Conservation (phyloP, 2,888 invertebrate genomes). For the Celastrina argiolus region DNA sequence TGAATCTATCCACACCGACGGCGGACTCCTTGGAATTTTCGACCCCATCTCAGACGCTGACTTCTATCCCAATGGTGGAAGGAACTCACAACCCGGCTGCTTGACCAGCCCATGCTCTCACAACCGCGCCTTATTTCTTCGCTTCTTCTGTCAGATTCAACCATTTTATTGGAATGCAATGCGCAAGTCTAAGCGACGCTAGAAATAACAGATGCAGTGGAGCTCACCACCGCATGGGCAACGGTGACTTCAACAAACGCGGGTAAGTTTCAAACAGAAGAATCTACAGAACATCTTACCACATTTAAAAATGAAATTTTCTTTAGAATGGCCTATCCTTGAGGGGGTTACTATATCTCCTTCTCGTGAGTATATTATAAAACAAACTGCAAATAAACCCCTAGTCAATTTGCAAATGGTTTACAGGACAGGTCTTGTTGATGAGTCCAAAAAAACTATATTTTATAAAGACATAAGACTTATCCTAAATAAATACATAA, state of each 20-base stretch:
- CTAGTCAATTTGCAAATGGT: no score
- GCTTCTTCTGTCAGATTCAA: slow-evolving; percentile 40
- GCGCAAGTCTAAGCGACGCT: slow-evolving; percentile 36
- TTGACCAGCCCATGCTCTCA: slow-evolving; percentile 41
- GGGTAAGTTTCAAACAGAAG: slow-evolving; percentile 29
- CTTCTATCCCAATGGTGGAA: slow-evolving; percentile 48
- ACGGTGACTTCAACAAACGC: slow-evolving; percentile 35
- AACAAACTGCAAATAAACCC: no score
- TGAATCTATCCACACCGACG: slow-evolving; percentile 46
- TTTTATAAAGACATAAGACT: no score
- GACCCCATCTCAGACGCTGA: slow-evolving; percentile 40
- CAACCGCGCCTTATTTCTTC: slow-evolving; percentile 38
- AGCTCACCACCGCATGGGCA: slow-evolving; percentile 36
- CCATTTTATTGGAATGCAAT: slow-evolving; percentile 39
- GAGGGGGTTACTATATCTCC: no score
- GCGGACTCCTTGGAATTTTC: slow-evolving; percentile 41
- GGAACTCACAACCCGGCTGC: slow-evolving; percentile 42
- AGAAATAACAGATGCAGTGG: slow-evolving; percentile 35
- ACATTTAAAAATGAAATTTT: no score
- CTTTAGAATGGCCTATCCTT: not conserved
- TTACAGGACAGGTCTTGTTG: no score
- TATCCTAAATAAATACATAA: no score
- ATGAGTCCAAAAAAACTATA: no score
- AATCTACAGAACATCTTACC: no score
- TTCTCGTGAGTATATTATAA: no score